Evolutionary conservation across 2,888 invertebrate genomes (phyloP).

Genomic region (Drosophila subquinaria): DNA sequence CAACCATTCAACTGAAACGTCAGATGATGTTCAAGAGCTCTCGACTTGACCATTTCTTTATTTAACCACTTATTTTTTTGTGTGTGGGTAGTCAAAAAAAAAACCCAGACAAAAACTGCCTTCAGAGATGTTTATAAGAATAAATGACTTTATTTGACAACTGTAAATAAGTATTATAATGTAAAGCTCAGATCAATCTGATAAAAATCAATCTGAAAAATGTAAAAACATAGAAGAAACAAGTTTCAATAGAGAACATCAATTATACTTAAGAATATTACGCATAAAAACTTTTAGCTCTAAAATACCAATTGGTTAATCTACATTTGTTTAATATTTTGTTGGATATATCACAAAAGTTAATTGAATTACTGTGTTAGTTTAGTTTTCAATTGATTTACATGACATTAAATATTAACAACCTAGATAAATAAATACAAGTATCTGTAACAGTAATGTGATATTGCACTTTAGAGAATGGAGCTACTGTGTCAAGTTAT

Average conservation of each 20-base stretch:
- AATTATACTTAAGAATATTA: too few species aligned
- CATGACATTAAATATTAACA: not conserved
- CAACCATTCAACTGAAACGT: constrained; percentile 16
- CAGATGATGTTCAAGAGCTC: constrained; percentile 15
- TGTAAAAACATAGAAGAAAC: too few species aligned
- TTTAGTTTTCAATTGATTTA: constrained; percentile 1
- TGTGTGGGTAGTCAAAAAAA: not conserved
- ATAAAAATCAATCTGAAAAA: too few species aligned
- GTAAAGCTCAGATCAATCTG: too few species aligned
- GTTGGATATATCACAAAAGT: not conserved
- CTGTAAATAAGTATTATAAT: too few species aligned
- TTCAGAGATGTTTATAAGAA: too few species aligned
- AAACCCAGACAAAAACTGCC: too few species aligned
- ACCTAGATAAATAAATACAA: not conserved
- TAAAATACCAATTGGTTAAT: constrained; percentile 3
- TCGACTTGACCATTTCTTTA: constrained; percentile 11
- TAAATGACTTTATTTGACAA: too few species aligned
- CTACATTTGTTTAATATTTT: not conserved
- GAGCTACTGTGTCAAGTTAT: constrained; percentile 3
- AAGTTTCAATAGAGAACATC: too few species aligned
- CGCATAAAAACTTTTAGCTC: not conserved
- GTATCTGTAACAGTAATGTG: constrained; percentile 3
- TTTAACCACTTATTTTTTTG: constrained; percentile 2
- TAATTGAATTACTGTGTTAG: not conserved
- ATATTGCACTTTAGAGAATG: not conserved